A percentile compares a stretch with the other conserved stretches of the same genome.
Conservation (phyloP, 2,113 vertebrate genomes). For the Ochotona curzoniae region DNA sequence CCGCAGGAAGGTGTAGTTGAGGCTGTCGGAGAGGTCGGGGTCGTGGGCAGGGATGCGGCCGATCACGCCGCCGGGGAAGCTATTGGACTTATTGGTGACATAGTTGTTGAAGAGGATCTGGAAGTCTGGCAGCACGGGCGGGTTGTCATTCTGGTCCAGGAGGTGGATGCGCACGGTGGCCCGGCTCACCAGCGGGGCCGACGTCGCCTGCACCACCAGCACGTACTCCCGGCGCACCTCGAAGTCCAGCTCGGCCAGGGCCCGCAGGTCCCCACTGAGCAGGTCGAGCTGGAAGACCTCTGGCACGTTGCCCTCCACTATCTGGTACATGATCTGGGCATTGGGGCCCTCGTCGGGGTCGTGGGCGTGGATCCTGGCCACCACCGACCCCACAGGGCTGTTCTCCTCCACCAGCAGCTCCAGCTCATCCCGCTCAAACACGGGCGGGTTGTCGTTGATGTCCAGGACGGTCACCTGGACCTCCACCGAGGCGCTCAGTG, state of each 20-base stretch:
- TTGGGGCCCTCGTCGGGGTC: slow-evolving; percentile 97
- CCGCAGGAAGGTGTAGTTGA: slow-evolving; percentile 93
- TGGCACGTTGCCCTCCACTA: slow-evolving; percentile 95
- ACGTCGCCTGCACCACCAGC: slow-evolving; percentile 97
- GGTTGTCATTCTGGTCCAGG: slow-evolving; percentile 95
- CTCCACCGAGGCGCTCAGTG: slow-evolving; percentile 91
- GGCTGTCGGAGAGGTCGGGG: slow-evolving; percentile 95
- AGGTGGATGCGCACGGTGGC: slow-evolving; percentile 94
- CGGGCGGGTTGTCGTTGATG: slow-evolving; percentile 97
- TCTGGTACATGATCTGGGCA: slow-evolving; percentile 98
- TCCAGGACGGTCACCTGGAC: slow-evolving; percentile 94
- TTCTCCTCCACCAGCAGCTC: slow-evolving; percentile 95
- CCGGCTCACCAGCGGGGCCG: slow-evolving; percentile 95
- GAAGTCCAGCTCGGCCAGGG: slow-evolving; percentile 95
- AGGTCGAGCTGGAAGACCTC: slow-evolving; percentile 97
- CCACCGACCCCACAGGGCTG: slow-evolving; percentile 93
- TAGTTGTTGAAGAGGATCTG: slow-evolving; percentile 99
- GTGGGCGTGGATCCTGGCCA: slow-evolving; percentile 91
- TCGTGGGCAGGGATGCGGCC: slow-evolving; percentile 96
- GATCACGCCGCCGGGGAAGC: slow-evolving; percentile 95
- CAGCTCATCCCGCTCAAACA: slow-evolving; percentile 95
- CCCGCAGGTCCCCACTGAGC: slow-evolving; percentile 94
- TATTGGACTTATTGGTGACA: slow-evolving; percentile 96
- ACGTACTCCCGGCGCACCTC: slow-evolving; percentile 93
- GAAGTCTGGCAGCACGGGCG: slow-evolving; percentile 93